These are phyloP conservation scores for Xestobium rufovillosum DNA, from an alignment of 2,888 invertebrate species.

Conservation along the genomic window DNA sequence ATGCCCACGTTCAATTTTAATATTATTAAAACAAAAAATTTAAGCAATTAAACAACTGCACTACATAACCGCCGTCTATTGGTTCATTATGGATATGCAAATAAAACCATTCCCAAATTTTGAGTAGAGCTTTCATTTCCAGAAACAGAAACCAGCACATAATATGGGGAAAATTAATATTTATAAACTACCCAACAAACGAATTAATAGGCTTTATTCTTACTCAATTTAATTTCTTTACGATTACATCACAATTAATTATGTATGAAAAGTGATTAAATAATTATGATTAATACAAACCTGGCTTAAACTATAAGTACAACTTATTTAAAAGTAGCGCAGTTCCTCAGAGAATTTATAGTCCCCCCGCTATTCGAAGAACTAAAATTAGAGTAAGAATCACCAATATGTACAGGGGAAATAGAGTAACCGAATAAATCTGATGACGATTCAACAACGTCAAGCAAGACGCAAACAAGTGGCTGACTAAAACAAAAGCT, in stretches of 20 bases:
- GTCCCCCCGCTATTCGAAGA: slow-evolving; percentile 67
- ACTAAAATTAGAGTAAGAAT: slow-evolving; percentile 59
- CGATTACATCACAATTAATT: slow-evolving; percentile 1
- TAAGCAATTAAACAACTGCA: no score
- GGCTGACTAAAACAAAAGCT: slow-evolving; percentile 65
- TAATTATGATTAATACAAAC: no score
- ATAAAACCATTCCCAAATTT: no score
- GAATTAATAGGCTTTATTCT: no score
- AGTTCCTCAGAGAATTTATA: slow-evolving; percentile 43
- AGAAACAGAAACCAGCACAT: no score
- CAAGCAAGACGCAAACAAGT: slow-evolving; percentile 70
- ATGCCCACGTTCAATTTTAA: no score
- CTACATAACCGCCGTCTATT: no score
- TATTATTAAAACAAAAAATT: no score
- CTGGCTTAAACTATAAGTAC: neutral
- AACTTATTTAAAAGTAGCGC: slow-evolving; percentile 30
- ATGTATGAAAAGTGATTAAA: neutral
- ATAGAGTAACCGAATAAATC: slow-evolving; percentile 60
- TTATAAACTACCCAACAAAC: no score
- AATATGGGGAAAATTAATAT: no score
- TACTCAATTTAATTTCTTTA: slow-evolving; percentile 1
- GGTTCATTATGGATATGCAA: no score
- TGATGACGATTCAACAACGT: slow-evolving; percentile 68
- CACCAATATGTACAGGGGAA: slow-evolving; percentile 62
- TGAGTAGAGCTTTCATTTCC: no score